phyloP scores from a whole-genome alignment of 2,113 vertebrate species.

The Oplegnathus fasciatus region DNA sequence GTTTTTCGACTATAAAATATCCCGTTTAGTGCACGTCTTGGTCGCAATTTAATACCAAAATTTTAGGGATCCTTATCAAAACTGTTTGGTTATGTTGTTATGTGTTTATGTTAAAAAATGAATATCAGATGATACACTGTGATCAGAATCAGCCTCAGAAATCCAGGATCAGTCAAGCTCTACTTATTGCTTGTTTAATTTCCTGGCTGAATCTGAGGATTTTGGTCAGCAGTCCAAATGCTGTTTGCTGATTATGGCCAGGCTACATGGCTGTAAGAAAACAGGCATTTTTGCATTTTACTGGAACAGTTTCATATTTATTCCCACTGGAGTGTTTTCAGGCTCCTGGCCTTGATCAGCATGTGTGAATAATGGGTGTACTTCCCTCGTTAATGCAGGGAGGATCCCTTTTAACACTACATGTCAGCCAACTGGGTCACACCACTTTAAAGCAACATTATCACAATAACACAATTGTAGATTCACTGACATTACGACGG shows the following conservation, averaged over 20 bases:
- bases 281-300: neutral
- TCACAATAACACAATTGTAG: slow-evolving; percentile 32
- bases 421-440: slow-evolving; percentile 32
- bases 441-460: slow-evolving; percentile 12
- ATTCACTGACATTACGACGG: neutral
- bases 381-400: slow-evolving; percentile 19
- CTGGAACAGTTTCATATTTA: slow-evolving; percentile 11
- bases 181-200: neutral
- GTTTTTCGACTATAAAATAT: neutral
- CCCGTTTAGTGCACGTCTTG: neutral
- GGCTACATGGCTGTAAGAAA: neutral
- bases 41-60: neutral
- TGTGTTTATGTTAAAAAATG: neutral
- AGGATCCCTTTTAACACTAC: slow-evolving; percentile 21
- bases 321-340: neutral
- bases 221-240: slow-evolving; percentile 9
- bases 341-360: slow-evolving; percentile 25
- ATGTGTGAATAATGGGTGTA: slow-evolving; percentile 15
- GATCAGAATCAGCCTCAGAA: neutral
- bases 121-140: neutral
- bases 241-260: neutral
- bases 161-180: neutral
- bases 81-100: neutral
- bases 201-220: neutral
- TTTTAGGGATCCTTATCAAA: neutral